Evolutionary conservation across 2,797 vertebrate species (phyloP).

Genomic region (Rhynchotus rufescens): DNA sequence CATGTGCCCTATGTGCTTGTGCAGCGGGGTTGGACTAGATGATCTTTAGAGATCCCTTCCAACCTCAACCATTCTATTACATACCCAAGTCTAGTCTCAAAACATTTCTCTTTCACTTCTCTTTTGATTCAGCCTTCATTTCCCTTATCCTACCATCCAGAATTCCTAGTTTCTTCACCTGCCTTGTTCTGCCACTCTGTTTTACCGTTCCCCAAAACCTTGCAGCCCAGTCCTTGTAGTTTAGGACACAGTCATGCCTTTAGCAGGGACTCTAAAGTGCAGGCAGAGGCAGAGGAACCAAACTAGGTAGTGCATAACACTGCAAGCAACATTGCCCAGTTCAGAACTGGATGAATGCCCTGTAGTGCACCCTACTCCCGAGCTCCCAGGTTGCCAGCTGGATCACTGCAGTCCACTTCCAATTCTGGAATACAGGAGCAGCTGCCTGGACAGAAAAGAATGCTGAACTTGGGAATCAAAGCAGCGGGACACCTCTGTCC

Average conservation of each 20-base stretch:
- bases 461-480: neutral
- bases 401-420: neutral
- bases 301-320: neutral
- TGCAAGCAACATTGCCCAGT: rapidly evolving
- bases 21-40: too few species aligned
- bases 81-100: neutral
- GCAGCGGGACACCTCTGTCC: neutral
- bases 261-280: neutral
- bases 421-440: neutral
- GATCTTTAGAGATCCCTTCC: too few species aligned
- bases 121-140: neutral
- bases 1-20: too few species aligned
- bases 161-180: neutral
- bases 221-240: neutral
- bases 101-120: neutral
- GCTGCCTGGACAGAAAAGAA: neutral
- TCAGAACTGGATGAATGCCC: neutral
- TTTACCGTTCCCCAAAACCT: neutral
- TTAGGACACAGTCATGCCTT: neutral
- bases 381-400: neutral
- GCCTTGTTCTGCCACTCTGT: neutral
- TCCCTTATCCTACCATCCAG: neutral
- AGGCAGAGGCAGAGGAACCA: neutral
- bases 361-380: neutral
- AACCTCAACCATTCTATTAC: too few species aligned